phyloP scores from a whole-genome alignment of 2,888 invertebrate species.

The Zaprionus lineosus region DNA sequence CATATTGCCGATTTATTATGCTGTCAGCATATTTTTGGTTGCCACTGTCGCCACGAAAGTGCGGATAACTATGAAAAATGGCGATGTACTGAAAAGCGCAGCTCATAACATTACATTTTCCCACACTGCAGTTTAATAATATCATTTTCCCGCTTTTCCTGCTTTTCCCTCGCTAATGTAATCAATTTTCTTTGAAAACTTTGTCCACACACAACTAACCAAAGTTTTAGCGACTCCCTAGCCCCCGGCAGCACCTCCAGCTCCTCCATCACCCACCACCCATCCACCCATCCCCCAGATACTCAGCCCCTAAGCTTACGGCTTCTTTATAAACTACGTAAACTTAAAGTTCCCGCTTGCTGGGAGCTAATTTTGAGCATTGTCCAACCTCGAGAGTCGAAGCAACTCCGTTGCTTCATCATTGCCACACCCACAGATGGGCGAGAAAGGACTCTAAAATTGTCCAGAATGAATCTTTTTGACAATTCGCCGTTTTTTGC shows the following conservation, averaged over 20 bases:
- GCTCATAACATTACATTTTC: constrained; percentile 18
- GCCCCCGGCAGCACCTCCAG: no score
- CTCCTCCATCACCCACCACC: constrained; percentile 1
- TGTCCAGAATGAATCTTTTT: constrained; percentile 69
- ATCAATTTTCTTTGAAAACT: constrained; percentile 69
- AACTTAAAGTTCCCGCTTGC: constrained; percentile 45
- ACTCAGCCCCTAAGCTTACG: no score
- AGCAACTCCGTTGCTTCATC: constrained; percentile 2
- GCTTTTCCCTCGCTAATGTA: constrained; percentile 49
- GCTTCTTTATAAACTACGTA: not conserved
- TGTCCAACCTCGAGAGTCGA: constrained; percentile 40
- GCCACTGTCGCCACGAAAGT: not conserved
- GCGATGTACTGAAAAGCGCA: not conserved
- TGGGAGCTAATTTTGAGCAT: constrained; percentile 59
- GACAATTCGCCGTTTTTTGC: constrained; percentile 71
- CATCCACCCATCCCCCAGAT: constrained; percentile 9
- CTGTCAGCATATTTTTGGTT: constrained; percentile 20
- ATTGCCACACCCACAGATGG: constrained; percentile 4
- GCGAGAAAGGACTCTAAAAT: constrained; percentile 52
- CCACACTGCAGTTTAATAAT: constrained; percentile 26
- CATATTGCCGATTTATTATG: constrained; percentile 31
- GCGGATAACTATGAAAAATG: constrained; percentile 42
- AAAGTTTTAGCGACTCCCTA: no score
- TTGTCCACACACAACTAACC: constrained; percentile 48
- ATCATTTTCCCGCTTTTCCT: constrained; percentile 15